Percentiles rank a stretch among this genome's conserved stretches.
Conservation (phyloP, 2,113 vertebrate species). For the Serilophus lunatus region DNA sequence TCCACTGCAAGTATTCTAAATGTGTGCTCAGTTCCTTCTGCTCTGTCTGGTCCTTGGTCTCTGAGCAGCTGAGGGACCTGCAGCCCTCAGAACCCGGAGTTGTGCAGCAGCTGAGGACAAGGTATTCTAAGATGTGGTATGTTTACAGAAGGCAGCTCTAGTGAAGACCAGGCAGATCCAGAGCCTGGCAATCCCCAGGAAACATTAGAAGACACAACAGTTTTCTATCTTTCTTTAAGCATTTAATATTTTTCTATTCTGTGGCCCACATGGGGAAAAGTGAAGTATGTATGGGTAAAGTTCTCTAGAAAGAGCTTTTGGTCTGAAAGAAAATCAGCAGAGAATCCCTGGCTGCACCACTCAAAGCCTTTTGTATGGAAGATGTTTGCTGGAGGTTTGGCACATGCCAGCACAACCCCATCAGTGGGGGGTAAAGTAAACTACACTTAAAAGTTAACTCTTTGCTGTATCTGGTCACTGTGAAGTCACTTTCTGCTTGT, state of each 20-base stretch:
- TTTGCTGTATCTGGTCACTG: neutral
- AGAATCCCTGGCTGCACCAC: neutral
- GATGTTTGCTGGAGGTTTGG: neutral
- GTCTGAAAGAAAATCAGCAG: neutral
- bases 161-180: neutral
- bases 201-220: neutral
- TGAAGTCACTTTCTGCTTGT: neutral
- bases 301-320: neutral
- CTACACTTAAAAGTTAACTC: neutral
- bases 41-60: neutral
- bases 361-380: neutral
- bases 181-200: neutral
- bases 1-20: neutral
- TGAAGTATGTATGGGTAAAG: neutral
- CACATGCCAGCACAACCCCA: neutral
- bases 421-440: neutral
- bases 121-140: neutral
- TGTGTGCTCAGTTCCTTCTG: neutral
- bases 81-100: neutral
- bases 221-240: neutral
- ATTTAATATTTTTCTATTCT: neutral
- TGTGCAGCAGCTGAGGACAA: neutral
- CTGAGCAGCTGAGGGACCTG: neutral
- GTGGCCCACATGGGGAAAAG: neutral
- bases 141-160: neutral